These are phyloP conservation scores for Pilophorus perplexus DNA, from an alignment of 2,888 invertebrate genomes.

Conservation along the genomic window DNA sequence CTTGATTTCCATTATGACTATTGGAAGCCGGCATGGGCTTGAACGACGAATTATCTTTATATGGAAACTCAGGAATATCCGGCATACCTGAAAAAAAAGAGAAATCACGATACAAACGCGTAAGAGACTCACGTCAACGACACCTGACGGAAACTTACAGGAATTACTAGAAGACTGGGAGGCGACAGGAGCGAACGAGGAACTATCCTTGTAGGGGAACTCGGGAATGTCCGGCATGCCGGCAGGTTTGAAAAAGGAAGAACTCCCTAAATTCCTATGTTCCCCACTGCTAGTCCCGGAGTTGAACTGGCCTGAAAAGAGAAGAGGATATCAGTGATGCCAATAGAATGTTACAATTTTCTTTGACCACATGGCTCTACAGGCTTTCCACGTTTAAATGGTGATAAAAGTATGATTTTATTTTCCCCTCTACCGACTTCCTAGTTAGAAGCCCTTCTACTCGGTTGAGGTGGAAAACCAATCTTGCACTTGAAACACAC, in stretches of 20 bases:
- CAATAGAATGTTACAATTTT: too few species aligned
- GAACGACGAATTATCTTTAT: slow-evolving; percentile 45
- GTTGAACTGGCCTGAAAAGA: slow-evolving; percentile 35
- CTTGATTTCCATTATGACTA: slow-evolving; percentile 20
- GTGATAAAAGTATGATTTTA: too few species aligned
- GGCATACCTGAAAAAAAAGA: slow-evolving; percentile 45
- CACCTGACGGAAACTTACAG: too few species aligned
- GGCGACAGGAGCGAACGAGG: slow-evolving; percentile 29
- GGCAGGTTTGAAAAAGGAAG: slow-evolving; percentile 44
- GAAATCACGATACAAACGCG: neutral
- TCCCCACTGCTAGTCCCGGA: slow-evolving; percentile 33
- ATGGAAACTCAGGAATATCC: slow-evolving; percentile 48
- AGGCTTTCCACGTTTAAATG: too few species aligned
- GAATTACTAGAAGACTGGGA: slow-evolving; percentile 30
- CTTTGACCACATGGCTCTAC: too few species aligned
- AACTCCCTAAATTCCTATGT: slow-evolving; percentile 42
- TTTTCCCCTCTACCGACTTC: too few species aligned
- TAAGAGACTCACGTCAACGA: too few species aligned
- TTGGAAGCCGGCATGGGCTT: slow-evolving; percentile 21
- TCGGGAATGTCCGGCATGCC: slow-evolving; percentile 49
- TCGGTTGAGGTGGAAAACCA: too few species aligned
- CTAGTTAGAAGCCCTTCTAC: too few species aligned
- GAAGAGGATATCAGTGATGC: neutral
- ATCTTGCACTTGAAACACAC: too few species aligned
- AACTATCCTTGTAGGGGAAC: slow-evolving; percentile 48